phyloP scores from a whole-genome alignment of 1,140 invertebrate genomes.

The Hycleus cichorii region DNA sequence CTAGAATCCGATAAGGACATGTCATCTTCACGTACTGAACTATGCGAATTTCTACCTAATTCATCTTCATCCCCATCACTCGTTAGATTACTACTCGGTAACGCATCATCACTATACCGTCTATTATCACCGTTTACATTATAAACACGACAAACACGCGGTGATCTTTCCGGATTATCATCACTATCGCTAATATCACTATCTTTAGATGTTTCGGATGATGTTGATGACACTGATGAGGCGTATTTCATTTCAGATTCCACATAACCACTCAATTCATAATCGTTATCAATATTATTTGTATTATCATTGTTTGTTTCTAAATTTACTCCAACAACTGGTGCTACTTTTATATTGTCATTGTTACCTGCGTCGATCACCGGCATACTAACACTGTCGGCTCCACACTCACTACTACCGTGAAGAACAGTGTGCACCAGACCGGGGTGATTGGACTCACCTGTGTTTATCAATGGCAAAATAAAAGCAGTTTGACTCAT shows the following conservation, averaged over 20 bases:
- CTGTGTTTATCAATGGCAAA: constrained; percentile 26
- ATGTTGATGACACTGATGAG: constrained; percentile 29
- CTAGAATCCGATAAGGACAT: constrained; percentile 47
- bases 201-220: constrained; percentile 45
- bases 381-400: constrained; percentile 9
- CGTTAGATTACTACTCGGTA: constrained; percentile 33
- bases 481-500: constrained; percentile 18
- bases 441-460: constrained; percentile 18
- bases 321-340: no score
- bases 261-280: constrained; percentile 44
- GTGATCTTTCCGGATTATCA: constrained; percentile 26
- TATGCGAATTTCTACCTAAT: constrained; percentile 19
- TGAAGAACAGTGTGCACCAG: constrained; percentile 18
- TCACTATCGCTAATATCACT: constrained; percentile 43
- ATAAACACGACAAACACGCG: constrained; percentile 29
- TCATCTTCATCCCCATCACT: constrained; percentile 35
- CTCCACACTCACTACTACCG: constrained; percentile 1
- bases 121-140: constrained; percentile 31
- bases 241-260: constrained; percentile 48
- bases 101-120: constrained; percentile 33
- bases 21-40: constrained; percentile 45
- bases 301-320: no score
- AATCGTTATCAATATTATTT: constrained; percentile 3
- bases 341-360: no score
- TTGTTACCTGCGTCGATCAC: not conserved